Conservation (phyloP, 2,888 invertebrate genomes). For the Danaus chrysippus region DNA sequence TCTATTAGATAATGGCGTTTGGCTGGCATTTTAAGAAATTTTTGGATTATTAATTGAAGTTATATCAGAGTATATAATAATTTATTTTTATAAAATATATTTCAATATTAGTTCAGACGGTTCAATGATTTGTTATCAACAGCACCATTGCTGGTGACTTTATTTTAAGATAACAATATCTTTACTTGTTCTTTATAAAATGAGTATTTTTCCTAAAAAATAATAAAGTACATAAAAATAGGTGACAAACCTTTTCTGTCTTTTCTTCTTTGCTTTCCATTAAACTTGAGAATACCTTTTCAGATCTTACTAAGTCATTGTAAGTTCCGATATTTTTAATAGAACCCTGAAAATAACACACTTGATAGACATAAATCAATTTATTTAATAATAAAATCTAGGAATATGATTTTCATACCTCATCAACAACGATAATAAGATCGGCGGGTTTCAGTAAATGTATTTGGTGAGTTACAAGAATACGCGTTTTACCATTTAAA, state of each 20-base stretch:
- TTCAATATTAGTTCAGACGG: too few species aligned
- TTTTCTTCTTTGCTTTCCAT: conserved; percentile 42
- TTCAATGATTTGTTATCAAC: too few species aligned
- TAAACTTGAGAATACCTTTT: conserved; percentile 67
- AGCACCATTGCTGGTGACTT: too few species aligned
- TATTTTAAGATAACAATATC: too few species aligned
- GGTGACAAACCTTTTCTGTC: conserved; percentile 29
- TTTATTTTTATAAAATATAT: too few species aligned
- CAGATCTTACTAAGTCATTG: conserved; percentile 74
- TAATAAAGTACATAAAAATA: too few species aligned
- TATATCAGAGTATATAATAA: too few species aligned
- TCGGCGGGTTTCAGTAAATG: conserved; percentile 77
- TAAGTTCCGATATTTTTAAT: conserved; percentile 81
- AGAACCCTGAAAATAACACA: conserved; percentile 59
- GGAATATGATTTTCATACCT: conserved; percentile 40
- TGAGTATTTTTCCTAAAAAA: too few species aligned
- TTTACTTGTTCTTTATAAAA: too few species aligned
- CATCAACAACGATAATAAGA: conserved; percentile 77
- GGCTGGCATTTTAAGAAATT: too few species aligned
- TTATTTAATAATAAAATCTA: not conserved
- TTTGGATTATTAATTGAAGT: too few species aligned
- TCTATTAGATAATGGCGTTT: too few species aligned
- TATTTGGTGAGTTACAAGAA: conserved; percentile 92
- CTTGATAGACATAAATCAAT: not conserved
- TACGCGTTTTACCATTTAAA: conserved; percentile 82